Percentiles rank a stretch among this genome's conserved stretches.
Conservation (phyloP, 2,113 vertebrate species). For the Chroicocephalus ridibundus region DNA sequence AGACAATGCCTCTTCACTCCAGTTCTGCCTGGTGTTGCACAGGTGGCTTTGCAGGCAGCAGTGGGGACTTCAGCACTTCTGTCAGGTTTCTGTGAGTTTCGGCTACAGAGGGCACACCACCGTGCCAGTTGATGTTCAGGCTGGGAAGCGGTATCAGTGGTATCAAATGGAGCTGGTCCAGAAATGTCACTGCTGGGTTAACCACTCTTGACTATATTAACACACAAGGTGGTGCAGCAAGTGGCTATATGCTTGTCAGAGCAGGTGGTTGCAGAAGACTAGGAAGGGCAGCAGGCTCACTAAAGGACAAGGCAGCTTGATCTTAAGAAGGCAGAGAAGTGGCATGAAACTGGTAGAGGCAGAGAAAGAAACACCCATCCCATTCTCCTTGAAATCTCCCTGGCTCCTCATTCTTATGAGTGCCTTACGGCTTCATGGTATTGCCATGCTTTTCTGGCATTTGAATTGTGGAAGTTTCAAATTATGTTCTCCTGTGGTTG, state of each 20-base stretch:
- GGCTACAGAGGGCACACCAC: background rate
- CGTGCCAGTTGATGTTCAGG: background rate
- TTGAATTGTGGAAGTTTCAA: background rate
- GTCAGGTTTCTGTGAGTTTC: background rate
- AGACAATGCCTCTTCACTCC: rapidly evolving
- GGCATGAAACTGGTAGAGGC: background rate
- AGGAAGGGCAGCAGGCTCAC: background rate
- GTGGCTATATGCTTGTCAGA: background rate
- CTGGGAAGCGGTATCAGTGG: background rate
- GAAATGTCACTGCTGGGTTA: background rate
- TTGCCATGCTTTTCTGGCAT: background rate
- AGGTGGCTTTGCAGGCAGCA: background rate
- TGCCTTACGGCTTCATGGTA: background rate
- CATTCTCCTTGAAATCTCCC: background rate
- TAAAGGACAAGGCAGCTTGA: background rate
- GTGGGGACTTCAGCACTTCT: background rate
- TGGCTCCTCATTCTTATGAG: background rate
- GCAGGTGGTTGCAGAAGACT: background rate
- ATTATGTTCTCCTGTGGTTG: background rate
- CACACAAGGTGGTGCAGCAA: background rate
- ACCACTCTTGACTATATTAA: background rate
- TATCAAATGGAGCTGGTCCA: background rate
- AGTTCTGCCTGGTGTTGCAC: background rate
- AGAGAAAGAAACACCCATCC: background rate
- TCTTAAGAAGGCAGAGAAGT: background rate